Percentiles rank a stretch among this genome's conserved stretches.
Evolutionary conservation across 2,797 vertebrate species (phyloP).

Genomic region (Megaceryle alcyon): DNA sequence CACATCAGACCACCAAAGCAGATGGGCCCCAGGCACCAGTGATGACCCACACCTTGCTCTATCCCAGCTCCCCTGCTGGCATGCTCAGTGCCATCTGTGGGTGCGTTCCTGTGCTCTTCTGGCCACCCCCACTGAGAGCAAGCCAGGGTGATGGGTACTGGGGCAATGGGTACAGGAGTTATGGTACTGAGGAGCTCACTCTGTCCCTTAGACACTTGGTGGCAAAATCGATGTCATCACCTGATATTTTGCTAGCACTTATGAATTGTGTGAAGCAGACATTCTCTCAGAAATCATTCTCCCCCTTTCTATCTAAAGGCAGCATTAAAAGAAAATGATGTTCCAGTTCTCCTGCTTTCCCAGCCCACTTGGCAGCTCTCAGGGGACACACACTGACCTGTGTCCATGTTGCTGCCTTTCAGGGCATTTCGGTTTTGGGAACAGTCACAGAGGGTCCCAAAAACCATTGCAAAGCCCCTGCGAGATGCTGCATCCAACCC

Average conservation of each 20-base stretch:
- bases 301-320: background rate
- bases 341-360: background rate
- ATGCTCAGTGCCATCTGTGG: background rate
- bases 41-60: background rate
- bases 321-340: background rate
- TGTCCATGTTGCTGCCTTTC: background rate
- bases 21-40: accelerated
- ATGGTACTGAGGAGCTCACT: background rate
- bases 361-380: accelerated
- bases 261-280: background rate
- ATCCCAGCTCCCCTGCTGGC: background rate
- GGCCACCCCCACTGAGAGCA: accelerated
- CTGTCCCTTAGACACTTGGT: background rate
- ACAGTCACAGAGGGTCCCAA: background rate
- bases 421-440: background rate
- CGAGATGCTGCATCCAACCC: background rate
- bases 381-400: accelerated
- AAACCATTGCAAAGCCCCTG: background rate
- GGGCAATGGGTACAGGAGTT: background rate
- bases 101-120: background rate
- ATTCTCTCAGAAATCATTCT: background rate
- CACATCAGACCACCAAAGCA: background rate
- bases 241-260: background rate
- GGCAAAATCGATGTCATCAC: background rate
- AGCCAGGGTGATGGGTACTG: accelerated